A percentile compares a stretch with the other conserved stretches of the same genome.
These are phyloP conservation scores for Grantiella picta DNA, from an alignment of 2,113 vertebrate species.

Conservation along the genomic window DNA sequence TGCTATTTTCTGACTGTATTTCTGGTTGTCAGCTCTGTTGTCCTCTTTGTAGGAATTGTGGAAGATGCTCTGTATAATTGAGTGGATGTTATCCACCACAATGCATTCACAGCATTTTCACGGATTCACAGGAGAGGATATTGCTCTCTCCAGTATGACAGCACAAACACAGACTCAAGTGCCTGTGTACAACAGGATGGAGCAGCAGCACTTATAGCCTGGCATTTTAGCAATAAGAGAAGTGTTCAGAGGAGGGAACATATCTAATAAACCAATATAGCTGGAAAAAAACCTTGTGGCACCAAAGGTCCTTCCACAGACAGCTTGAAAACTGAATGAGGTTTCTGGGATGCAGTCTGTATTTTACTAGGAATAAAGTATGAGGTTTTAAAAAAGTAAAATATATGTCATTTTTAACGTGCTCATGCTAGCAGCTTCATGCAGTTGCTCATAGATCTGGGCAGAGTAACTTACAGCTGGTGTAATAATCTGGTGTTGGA, in stretches of 20 bases:
- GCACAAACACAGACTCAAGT: background rate
- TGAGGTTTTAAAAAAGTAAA: background rate
- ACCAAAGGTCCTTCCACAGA: background rate
- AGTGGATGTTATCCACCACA: background rate
- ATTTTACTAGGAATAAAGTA: background rate
- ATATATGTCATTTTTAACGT: background rate
- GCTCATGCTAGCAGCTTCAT: background rate
- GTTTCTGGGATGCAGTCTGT: background rate
- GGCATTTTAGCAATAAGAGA: background rate
- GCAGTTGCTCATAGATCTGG: background rate
- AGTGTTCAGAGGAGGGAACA: background rate
- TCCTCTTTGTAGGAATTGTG: background rate
- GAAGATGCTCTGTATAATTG: background rate
- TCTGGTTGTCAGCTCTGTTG: background rate
- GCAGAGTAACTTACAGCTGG: background rate
- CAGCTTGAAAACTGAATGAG: background rate
- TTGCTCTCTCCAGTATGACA: background rate
- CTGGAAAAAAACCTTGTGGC: background rate
- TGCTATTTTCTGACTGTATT: background rate
- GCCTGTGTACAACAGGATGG: background rate
- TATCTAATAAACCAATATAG: background rate
- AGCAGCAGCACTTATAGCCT: background rate
- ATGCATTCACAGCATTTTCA: accelerated
- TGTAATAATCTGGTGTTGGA: background rate
- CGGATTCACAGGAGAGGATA: background rate